Percentiles rank a stretch among this genome's conserved stretches.
Evolutionary conservation across 2,888 invertebrate species (phyloP).

Genomic region (Coelinius sp.): DNA sequence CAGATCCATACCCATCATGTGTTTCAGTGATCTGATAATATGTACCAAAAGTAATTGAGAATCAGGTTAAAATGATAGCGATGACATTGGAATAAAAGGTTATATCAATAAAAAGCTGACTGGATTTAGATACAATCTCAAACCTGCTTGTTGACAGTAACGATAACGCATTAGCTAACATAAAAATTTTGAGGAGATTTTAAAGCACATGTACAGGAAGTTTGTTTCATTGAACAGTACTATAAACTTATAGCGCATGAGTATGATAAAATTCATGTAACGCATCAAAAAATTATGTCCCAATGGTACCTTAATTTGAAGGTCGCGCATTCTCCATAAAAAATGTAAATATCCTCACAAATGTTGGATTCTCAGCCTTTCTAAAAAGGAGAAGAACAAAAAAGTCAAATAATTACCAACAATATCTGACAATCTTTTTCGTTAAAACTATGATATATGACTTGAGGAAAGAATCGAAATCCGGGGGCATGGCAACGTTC

Average conservation of each 20-base stretch:
- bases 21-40: not conserved
- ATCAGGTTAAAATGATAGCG: conserved; percentile 53
- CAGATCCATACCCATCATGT: no score
- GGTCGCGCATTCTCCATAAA: no score
- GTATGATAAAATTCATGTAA: no score
- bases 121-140: conserved; percentile 65
- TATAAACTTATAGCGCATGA: not conserved
- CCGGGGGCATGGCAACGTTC: conserved; percentile 31
- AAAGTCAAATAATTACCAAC: conserved; percentile 42
- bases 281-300: not conserved
- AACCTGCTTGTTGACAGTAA: not conserved
- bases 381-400: not conserved
- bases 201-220: not conserved
- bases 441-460: conserved; percentile 3
- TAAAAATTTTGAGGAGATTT: no score
- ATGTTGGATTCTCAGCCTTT: not conserved
- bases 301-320: no score
- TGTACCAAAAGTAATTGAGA: conserved; percentile 18
- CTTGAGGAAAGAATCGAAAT: not conserved
- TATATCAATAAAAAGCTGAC: conserved; percentile 59
- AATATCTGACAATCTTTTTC: conserved; percentile 41
- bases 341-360: no score
- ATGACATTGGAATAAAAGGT: conserved; percentile 65
- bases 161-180: conserved; percentile 53
- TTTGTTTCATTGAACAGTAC: not conserved